These are phyloP conservation scores for Metacarcinus magister DNA, from an alignment of 2,888 invertebrate species.

Conservation along the genomic window DNA sequence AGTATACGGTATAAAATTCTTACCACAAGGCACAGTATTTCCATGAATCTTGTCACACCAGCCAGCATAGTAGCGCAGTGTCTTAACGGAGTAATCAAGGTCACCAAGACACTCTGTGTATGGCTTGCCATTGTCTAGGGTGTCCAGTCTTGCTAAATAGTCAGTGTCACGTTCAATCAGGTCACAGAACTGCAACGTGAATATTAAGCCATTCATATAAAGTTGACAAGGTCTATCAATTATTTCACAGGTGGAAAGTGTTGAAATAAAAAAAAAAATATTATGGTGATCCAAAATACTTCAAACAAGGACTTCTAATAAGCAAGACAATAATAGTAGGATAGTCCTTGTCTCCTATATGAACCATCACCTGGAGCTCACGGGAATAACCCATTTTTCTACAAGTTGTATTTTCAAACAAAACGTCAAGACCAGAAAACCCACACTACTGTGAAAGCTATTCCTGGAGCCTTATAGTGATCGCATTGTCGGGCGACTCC, in stretches of 20 bases:
- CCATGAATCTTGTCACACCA: slow-evolving; percentile 95
- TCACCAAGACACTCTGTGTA: slow-evolving; percentile 88
- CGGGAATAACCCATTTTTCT: too few species aligned
- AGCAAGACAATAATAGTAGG: too few species aligned
- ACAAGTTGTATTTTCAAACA: too few species aligned
- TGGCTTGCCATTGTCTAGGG: slow-evolving; percentile 87
- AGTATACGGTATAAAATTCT: neutral
- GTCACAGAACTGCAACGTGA: slow-evolving; percentile 85
- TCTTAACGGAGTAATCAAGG: slow-evolving; percentile 87
- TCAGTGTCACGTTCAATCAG: slow-evolving; percentile 86
- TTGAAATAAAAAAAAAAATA: too few species aligned
- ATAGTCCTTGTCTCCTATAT: too few species aligned
- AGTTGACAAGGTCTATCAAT: neutral
- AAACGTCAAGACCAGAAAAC: too few species aligned
- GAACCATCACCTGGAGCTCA: too few species aligned
- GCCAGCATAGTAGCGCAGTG: slow-evolving; percentile 90
- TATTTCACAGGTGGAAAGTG: neutral
- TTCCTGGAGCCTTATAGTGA: too few species aligned
- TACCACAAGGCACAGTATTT: slow-evolving; percentile 90
- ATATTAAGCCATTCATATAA: neutral
- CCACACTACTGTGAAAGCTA: too few species aligned
- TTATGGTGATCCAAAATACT: too few species aligned
- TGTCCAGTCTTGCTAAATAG: slow-evolving; percentile 86
- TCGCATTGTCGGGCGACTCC: too few species aligned
- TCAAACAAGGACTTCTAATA: too few species aligned